These are phyloP conservation scores for Seira musarum DNA, from an alignment of 2,888 invertebrate species.

Conservation along the genomic window DNA sequence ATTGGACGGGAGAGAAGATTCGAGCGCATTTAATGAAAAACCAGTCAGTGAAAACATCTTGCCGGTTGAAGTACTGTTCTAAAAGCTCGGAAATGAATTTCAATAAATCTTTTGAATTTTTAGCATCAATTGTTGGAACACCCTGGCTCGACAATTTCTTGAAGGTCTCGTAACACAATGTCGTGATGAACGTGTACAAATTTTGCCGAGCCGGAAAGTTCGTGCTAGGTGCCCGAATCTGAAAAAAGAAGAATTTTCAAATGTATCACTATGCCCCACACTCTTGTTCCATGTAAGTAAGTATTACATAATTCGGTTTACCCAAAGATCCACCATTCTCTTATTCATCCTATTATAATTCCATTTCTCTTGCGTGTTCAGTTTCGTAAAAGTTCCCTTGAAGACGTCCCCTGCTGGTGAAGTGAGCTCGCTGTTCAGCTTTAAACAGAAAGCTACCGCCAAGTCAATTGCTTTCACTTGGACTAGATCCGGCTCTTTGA, in stretches of 20 bases:
- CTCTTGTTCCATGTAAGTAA: no score
- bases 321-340: slow-evolving; percentile 44
- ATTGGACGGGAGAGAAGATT: slow-evolving; percentile 38
- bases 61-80: slow-evolving; percentile 39
- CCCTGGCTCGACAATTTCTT: slow-evolving; percentile 41
- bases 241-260: slow-evolving; percentile 8
- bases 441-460: slow-evolving; percentile 41
- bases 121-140: neutral
- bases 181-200: slow-evolving; percentile 32
- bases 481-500: slow-evolving; percentile 41
- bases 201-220: slow-evolving; percentile 40
- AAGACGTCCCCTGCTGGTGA: slow-evolving; percentile 27
- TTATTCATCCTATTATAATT: slow-evolving; percentile 47
- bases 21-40: slow-evolving; percentile 43
- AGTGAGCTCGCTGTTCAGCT: slow-evolving; percentile 18
- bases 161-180: slow-evolving; percentile 39
- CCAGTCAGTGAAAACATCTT: slow-evolving; percentile 47
- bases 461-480: slow-evolving; percentile 41
- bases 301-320: neutral
- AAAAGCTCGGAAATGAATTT: slow-evolving; percentile 36
- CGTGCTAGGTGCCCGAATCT: slow-evolving; percentile 24
- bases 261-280: no score
- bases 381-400: slow-evolving; percentile 25
- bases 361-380: slow-evolving; percentile 35
- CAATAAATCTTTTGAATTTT: slow-evolving; percentile 36